These are phyloP conservation scores for Eurois occulta DNA, from an alignment of 2,888 invertebrate species.

Conservation along the genomic window DNA sequence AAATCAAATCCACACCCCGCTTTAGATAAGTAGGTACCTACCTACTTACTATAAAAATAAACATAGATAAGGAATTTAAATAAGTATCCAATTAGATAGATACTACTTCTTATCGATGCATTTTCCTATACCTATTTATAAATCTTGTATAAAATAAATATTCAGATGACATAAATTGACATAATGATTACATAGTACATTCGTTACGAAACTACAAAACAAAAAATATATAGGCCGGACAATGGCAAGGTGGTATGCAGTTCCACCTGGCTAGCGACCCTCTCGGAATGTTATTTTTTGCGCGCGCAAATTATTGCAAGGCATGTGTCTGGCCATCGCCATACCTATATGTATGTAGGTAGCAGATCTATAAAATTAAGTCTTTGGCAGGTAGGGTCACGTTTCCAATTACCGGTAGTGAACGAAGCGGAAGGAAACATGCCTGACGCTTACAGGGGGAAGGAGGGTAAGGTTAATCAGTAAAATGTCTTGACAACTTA, in stretches of 20 bases:
- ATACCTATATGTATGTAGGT: too few relatives aligned
- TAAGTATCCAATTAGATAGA: background rate
- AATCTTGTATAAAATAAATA: slow-evolving; percentile 16
- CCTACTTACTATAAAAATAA: background rate
- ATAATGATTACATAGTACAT: slow-evolving; percentile 58
- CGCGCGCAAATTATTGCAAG: slow-evolving; percentile 50
- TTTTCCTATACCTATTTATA: slow-evolving; percentile 1
- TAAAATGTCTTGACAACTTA: slow-evolving; percentile 42
- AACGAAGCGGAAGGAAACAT: slow-evolving; percentile 64
- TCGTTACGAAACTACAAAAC: slow-evolving; percentile 39
- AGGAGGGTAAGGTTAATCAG: slow-evolving; percentile 35
- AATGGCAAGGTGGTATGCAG: slow-evolving; percentile 59
- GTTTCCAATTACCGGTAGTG: slow-evolving; percentile 64
- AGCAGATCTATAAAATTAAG: slow-evolving; percentile 56
- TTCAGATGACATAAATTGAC: slow-evolving; percentile 60
- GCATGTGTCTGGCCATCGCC: slow-evolving; percentile 35
- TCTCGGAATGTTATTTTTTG: slow-evolving; percentile 63
- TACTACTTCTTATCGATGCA: background rate
- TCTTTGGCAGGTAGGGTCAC: slow-evolving; percentile 49
- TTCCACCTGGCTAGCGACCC: slow-evolving; percentile 67
- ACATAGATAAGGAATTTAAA: slow-evolving; percentile 1
- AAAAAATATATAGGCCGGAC: slow-evolving; percentile 57
- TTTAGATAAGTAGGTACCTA: background rate
- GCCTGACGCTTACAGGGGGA: slow-evolving; percentile 26
- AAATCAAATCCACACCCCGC: background rate